These are phyloP conservation scores for Lagorchestes hirsutus DNA, from an alignment of 2,797 vertebrate species.

Conservation along the genomic window DNA sequence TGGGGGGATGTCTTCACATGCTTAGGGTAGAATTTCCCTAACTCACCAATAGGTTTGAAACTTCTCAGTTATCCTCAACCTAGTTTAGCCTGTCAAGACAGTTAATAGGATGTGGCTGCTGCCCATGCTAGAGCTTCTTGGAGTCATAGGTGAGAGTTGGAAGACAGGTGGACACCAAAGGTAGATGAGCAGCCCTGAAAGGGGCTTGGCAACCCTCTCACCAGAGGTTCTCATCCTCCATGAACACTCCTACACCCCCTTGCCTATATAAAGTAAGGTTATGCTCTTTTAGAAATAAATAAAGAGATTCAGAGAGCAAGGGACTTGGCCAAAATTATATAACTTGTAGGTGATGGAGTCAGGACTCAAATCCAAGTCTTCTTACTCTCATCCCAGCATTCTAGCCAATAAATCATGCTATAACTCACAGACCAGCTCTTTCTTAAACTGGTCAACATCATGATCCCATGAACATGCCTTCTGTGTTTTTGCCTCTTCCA, in stretches of 20 bases:
- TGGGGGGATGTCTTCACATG: background rate
- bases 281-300: background rate
- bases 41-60: background rate
- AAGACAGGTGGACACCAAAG: background rate
- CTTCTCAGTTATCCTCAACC: background rate
- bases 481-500: background rate
- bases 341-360: background rate
- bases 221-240: background rate
- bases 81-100: background rate
- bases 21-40: background rate
- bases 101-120: background rate
- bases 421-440: background rate
- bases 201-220: background rate
- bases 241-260: background rate
- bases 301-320: background rate
- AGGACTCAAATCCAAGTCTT: background rate
- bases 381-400: background rate
- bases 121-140: background rate
- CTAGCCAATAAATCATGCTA: background rate
- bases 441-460: background rate
- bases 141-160: background rate
- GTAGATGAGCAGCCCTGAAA: background rate
- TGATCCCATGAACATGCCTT: background rate
- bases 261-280: background rate
- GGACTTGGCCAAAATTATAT: background rate